These are phyloP conservation scores for Gymnosoma rotundatum DNA, from an alignment of 2,888 invertebrate genomes.

Conservation along the genomic window DNA sequence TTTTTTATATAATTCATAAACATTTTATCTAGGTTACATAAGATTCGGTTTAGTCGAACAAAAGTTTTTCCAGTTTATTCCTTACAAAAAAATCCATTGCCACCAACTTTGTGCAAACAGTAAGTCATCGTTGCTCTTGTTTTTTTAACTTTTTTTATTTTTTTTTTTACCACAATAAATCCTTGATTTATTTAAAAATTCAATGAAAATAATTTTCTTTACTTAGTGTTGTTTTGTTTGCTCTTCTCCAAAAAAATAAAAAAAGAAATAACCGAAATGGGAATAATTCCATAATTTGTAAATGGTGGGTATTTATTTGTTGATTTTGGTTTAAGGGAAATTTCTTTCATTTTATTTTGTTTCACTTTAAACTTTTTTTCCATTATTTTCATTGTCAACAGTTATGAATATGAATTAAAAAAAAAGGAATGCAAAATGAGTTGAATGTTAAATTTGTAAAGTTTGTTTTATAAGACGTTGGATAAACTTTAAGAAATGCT, in stretches of 20 bases:
- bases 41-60: not conserved
- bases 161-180: conserved; percentile 30
- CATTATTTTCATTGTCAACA: conserved; percentile 8
- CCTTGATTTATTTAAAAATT: conserved; percentile 56
- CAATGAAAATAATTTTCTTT: conserved; percentile 55
- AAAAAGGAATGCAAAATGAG: not conserved
- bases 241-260: conserved; percentile 12
- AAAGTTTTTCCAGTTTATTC: not conserved
- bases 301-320: conserved; percentile 57
- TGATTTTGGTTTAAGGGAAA: conserved; percentile 45
- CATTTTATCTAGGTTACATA: not conserved
- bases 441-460: not conserved
- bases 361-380: not conserved
- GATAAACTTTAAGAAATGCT: no score
- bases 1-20: no score
- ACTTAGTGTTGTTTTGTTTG: conserved; percentile 22
- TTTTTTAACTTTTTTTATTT: not conserved
- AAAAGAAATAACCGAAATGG: not conserved
- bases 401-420: not conserved
- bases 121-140: conserved; percentile 11
- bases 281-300: conserved; percentile 59
- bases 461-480: no score
- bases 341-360: conserved; percentile 14
- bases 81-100: not conserved
- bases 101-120: conserved; percentile 4